phyloP scores from a whole-genome alignment of 2,113 vertebrate species.

The Puntigrus tetrazona region DNA sequence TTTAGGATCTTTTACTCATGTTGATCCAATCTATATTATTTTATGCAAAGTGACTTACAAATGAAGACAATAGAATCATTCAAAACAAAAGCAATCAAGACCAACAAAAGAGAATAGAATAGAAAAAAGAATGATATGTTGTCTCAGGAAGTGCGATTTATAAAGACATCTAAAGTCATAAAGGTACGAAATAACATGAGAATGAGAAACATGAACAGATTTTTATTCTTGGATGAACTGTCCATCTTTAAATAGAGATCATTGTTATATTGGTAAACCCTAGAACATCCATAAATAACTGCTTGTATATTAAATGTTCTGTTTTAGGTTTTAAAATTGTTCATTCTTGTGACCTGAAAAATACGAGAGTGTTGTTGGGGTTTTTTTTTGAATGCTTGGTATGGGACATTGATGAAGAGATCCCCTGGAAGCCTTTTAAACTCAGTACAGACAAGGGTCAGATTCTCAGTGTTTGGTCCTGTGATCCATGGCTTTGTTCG shows the following conservation, averaged over 20 bases:
- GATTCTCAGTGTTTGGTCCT: constrained; percentile 1
- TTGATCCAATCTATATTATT: background rate
- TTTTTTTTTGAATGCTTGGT: background rate
- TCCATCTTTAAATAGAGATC: background rate
- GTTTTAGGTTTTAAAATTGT: background rate
- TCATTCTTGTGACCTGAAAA: constrained; percentile 1
- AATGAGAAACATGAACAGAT: background rate
- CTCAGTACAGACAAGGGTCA: background rate
- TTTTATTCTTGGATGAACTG: background rate
- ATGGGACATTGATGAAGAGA: constrained; percentile 3
- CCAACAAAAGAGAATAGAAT: no score
- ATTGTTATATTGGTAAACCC: background rate
- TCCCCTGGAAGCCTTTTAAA: constrained; percentile 35
- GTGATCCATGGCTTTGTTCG: constrained; percentile 23
- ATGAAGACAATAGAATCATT: no score
- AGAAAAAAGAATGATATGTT: no score
- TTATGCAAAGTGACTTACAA: no score
- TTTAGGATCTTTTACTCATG: background rate
- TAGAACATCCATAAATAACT: background rate
- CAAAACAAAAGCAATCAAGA: no score
- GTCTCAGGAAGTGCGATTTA: background rate
- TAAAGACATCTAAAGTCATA: background rate
- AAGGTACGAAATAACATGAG: background rate
- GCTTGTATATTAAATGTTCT: background rate
- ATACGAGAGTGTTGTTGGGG: no score